Evolutionary conservation across 2,113 vertebrate genomes (phyloP), one percentile per base, ranked within the genome.

Genomic region (Motacilla tschutschensis): DNA sequence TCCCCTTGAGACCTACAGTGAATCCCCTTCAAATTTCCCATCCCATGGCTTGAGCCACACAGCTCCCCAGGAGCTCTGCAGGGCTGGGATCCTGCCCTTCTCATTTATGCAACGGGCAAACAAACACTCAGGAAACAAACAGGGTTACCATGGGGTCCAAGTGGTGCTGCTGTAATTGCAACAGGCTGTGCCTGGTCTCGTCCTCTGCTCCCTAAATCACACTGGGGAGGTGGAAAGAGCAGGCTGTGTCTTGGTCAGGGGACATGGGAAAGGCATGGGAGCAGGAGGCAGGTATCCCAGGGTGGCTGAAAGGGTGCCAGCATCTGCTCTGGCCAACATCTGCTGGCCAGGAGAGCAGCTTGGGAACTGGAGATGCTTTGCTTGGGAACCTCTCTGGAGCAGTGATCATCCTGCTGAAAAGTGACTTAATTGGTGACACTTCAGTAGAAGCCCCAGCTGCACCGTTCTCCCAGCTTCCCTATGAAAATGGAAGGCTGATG

Each of bases 351-450:
- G 47, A 79, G 43, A 58, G 28, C 59, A 9, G 21, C 60, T 44
- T 60, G 51, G 50, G 65, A 70, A 50, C 4, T 1, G 16, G 66
- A 76, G 51, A 29, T 26, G 2, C 36, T 48, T 57, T 4, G 0
- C 33, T 50, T 15, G 36, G 76, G 83, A 87, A 57, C 31, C 40
- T 55, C 40, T 70, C 51, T 0, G 3, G 33, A 79, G 71, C 55
- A 58, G 33, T 2, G 43, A 48, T 80, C 31, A 35, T 8, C 41
- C 76, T 26, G 19, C 33, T 93, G 69, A 57, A 87, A 89, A 89
- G 72, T 35, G 33, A 33, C 76, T 87, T 74, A 33, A 38, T 29
- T 77, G 72, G 89, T 89, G 91, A 59, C 76, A 57, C 57, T 87
- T 67, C 51, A 51, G 76, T 9, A 44, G 91, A 41, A 90, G 59